Evolutionary conservation across 2,888 invertebrate genomes (phyloP), one percentile per base, ranked within the genome.

Genomic region (Clusia tigrina): DNA sequence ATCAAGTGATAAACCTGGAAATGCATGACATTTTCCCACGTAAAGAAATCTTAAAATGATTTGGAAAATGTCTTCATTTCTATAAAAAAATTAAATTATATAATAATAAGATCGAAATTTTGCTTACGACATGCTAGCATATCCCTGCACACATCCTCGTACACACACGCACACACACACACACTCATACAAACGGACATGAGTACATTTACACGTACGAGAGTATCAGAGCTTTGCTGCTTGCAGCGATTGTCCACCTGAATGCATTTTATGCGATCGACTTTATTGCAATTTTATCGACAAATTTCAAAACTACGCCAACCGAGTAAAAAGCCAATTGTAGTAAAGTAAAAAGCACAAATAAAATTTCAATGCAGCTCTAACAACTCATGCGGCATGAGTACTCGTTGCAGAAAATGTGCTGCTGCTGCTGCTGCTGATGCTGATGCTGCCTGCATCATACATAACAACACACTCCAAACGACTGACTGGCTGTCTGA

Each of bases 191-290:
- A 5, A 2, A 24, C 15, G 24, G 6, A 22, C 10, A 15, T 23
- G 10, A 12, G 51, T 32, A 52, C 20, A 38, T n/a, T 22, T 32
- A 10, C 26, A 37, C 9, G 24, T 53, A 23, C 17, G 22, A 52
- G 23, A 52, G 38, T 38, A 32, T 59, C 32, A 25, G 23, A 26
- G 42, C 60, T 54, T 54, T 37, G 2, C 25, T 25, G n/a, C 15
- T n/a, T 15, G 22, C 52, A 64, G 67, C 73, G 70, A 71, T 72
- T 73, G 73, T 71, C 69, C 76, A 76, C 75, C 74, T 77, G 77
- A 71, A 74, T 71, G 69, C 71, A 56, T 69, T 58, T 53, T 32
- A 46, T 54, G 59, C 54, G 54, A 60, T 60, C 59, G 54, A 42
- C 46, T 60, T 42, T 38, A 60, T 60, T 60, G 54, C 54, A 53